Percentiles rank a stretch among this genome's conserved stretches.
Evolutionary conservation across 2,113 vertebrate species (phyloP).

Genomic region (Nymphicus hollandicus): DNA sequence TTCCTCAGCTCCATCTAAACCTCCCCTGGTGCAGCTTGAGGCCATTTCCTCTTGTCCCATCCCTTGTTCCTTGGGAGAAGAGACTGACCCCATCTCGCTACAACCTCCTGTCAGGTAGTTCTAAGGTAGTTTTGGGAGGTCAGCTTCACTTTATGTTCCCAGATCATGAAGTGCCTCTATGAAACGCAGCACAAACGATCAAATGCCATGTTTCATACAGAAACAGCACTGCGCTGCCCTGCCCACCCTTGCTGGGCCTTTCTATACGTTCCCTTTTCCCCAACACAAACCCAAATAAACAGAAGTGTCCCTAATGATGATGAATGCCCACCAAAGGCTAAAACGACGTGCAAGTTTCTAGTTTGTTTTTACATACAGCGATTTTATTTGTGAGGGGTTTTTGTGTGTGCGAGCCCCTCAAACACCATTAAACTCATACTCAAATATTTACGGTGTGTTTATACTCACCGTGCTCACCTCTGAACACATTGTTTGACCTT

Average conservation of each 20-base stretch:
- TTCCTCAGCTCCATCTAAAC: not conserved
- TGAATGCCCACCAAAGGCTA: constrained; percentile 62
- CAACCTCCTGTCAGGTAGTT: not conserved
- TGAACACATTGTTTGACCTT: constrained; percentile 73
- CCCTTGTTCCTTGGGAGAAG: not conserved
- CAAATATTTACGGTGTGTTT: constrained; percentile 73
- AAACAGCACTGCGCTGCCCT: fast-evolving
- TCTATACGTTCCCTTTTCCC: not conserved
- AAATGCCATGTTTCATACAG: fast-evolving
- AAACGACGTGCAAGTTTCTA: constrained; percentile 64
- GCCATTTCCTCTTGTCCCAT: not conserved
- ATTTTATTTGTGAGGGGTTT: constrained; percentile 57
- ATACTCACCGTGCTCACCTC: constrained; percentile 64
- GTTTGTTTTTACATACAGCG: constrained; percentile 62
- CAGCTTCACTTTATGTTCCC: not conserved
- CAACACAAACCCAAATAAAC: constrained; percentile 53
- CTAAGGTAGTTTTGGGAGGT: not conserved
- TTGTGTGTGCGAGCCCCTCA: constrained; percentile 50
- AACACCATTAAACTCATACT: constrained; percentile 72
- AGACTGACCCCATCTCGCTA: not conserved
- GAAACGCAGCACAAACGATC: not conserved
- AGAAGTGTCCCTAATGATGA: constrained; percentile 62
- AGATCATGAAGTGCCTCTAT: fast-evolving
- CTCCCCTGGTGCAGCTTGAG: not conserved
- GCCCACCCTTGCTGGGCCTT: not conserved